phyloP scores from a whole-genome alignment of 2,888 invertebrate genomes.

The Cephus spinipes region DNA sequence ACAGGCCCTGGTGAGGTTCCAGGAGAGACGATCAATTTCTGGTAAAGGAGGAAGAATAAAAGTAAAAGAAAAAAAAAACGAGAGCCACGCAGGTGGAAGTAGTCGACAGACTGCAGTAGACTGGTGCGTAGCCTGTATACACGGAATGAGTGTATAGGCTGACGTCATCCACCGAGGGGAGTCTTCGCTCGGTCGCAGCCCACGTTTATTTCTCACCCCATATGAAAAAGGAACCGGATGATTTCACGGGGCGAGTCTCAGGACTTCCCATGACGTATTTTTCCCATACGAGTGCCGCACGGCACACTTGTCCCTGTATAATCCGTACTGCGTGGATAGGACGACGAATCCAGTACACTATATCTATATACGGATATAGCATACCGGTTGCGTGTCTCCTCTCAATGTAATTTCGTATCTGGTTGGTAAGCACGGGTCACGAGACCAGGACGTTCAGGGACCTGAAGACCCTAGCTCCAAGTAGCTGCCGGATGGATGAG shows the following conservation, averaged over 20 bases:
- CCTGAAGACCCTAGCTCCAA: neutral
- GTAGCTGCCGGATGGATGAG: neutral
- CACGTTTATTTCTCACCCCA: slow-evolving; percentile 31
- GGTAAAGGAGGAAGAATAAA: neutral
- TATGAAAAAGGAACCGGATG: slow-evolving; percentile 53
- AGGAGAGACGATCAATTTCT: neutral
- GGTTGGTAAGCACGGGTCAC: neutral
- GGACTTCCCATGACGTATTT: slow-evolving; percentile 48
- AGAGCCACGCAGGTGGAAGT: slow-evolving; percentile 18
- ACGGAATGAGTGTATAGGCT: slow-evolving; percentile 22
- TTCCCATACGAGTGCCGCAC: neutral
- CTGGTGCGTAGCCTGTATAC: slow-evolving; percentile 1
- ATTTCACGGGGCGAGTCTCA: slow-evolving; percentile 42
- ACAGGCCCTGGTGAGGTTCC: neutral
- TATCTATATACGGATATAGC: neutral
- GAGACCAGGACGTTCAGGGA: neutral
- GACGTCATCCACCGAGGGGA: slow-evolving; percentile 28
- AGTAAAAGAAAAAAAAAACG: neutral
- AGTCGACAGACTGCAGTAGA: neutral
- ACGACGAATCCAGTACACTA: neutral
- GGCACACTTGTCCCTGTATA: neutral
- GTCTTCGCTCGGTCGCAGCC: slow-evolving; percentile 18
- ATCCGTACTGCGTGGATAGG: neutral
- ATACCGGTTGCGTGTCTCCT: neutral
- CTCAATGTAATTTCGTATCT: neutral